Conservation (phyloP, 2,113 vertebrate genomes). For the Marmota flaviventris region DNA sequence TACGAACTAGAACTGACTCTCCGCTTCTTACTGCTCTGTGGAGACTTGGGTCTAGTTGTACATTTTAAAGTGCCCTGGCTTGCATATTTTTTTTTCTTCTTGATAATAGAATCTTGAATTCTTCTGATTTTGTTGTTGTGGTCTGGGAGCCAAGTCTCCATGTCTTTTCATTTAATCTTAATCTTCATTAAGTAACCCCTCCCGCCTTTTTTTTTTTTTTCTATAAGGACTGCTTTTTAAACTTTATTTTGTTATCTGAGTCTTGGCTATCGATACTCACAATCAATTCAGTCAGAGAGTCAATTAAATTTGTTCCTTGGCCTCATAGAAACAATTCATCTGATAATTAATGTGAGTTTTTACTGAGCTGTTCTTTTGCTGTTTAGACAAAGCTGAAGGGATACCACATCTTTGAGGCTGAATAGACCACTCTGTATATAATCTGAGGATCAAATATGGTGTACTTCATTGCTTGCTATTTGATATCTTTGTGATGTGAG, state of each 20-base stretch:
- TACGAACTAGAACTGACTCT: not conserved
- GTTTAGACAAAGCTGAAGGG: not conserved
- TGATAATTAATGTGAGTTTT: slow-evolving; percentile 55
- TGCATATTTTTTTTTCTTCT: slow-evolving; percentile 48
- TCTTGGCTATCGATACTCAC: slow-evolving; percentile 47
- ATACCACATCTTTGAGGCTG: not conserved
- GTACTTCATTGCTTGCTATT: not conserved
- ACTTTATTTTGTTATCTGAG: slow-evolving; percentile 67
- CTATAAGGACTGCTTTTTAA: slow-evolving; percentile 55
- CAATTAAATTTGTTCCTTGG: slow-evolving; percentile 66
- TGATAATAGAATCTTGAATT: slow-evolving; percentile 64
- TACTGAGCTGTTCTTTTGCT: not conserved
- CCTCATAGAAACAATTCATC: slow-evolving; percentile 43
- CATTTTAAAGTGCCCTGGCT: not conserved
- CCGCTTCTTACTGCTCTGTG: not conserved
- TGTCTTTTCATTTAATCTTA: slow-evolving; percentile 58
- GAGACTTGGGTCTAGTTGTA: slow-evolving; percentile 19
- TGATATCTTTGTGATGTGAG: not conserved
- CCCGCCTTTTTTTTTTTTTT: not conserved
- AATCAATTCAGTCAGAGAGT: slow-evolving; percentile 65
- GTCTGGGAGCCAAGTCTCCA: slow-evolving; percentile 58
- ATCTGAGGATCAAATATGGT: not conserved
- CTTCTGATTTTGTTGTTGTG: slow-evolving; percentile 64
- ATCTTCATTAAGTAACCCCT: slow-evolving; percentile 54
- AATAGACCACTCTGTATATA: not conserved